Conservation (phyloP, 2,888 invertebrate genomes). For the Aspidapion aeneum region DNA sequence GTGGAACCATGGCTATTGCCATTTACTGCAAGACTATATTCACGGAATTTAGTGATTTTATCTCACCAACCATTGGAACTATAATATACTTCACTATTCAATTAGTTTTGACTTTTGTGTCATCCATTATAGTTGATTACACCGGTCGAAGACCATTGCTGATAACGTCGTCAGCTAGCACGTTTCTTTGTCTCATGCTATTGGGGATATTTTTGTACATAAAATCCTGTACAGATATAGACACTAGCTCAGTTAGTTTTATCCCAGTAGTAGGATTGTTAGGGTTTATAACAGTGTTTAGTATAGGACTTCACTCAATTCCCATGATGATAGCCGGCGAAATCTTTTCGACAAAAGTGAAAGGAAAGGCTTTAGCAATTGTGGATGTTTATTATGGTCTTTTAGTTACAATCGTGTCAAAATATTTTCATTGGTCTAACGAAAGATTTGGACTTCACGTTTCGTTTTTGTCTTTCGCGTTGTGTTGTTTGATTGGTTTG, state of each 20-base stretch:
- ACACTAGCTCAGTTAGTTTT: constrained; percentile 42
- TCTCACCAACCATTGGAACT: constrained; percentile 43
- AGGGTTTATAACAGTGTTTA: constrained; percentile 50
- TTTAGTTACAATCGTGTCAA: constrained; percentile 49
- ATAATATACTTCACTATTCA: constrained; percentile 49
- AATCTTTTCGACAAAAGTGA: constrained; percentile 54
- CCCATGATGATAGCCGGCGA: constrained; percentile 53
- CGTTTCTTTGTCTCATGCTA: constrained; percentile 43
- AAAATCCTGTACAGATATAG: constrained; percentile 42
- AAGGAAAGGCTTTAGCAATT: constrained; percentile 55
- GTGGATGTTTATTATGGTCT: constrained; percentile 52
- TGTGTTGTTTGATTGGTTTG: constrained; percentile 41
- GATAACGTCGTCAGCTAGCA: constrained; percentile 49
- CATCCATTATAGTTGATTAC: constrained; percentile 56
- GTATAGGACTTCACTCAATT: constrained; percentile 52
- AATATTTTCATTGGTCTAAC: constrained; percentile 48
- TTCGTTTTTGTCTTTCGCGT: constrained; percentile 49
- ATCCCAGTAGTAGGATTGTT: constrained; percentile 49
- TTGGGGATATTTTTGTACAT: constrained; percentile 50
- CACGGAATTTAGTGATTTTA: constrained; percentile 42
- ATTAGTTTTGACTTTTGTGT: constrained; percentile 54
- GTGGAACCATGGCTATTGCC: constrained; percentile 60
- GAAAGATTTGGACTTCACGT: constrained; percentile 47
- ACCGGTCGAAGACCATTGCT: constrained; percentile 54
- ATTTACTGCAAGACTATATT: constrained; percentile 57